A percentile compares a stretch with the other conserved stretches of the same genome.
Conservation (phyloP, 2,888 invertebrate species). For the Drosophila sordidapex region DNA sequence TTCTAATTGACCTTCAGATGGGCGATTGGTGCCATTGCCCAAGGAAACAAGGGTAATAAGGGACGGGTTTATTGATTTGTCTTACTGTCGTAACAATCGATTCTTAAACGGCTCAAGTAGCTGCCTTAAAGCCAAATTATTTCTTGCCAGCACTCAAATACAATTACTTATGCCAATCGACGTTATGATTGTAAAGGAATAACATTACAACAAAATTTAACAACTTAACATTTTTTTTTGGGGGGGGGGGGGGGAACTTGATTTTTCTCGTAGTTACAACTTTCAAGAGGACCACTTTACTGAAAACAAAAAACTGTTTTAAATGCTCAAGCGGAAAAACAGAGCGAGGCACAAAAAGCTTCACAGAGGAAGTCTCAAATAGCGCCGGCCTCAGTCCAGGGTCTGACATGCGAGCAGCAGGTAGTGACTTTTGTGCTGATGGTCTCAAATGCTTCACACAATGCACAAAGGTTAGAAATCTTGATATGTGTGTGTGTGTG, state of each 20-base stretch:
- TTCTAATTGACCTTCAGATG: conserved; percentile 71
- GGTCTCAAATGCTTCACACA: conserved; percentile 45
- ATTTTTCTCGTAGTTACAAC: background rate
- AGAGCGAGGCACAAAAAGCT: background rate
- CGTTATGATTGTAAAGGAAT: background rate
- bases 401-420: conserved; percentile 43
- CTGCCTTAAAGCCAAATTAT: conserved; percentile 45
- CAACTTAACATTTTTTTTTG: background rate
- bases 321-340: conserved; percentile 26
- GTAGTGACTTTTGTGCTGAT: conserved; percentile 37
- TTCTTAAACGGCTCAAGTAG: conserved; percentile 36
- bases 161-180: too few relatives aligned
- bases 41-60: conserved; percentile 10
- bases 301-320: conserved; percentile 1
- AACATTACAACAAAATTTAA: background rate
- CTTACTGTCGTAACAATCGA: conserved; percentile 51
- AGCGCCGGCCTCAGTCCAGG: conserved; percentile 13
- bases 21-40: conserved; percentile 10
- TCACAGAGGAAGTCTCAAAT: conserved; percentile 32
- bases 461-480: conserved; percentile 35
- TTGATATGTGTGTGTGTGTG: background rate
- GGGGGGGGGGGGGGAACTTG: background rate
- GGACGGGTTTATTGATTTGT: conserved; percentile 61
- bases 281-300: background rate
- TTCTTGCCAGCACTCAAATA: conserved; percentile 36